These are phyloP conservation scores for Cordilura impudica DNA, from an alignment of 2,888 invertebrate species.

Conservation along the genomic window DNA sequence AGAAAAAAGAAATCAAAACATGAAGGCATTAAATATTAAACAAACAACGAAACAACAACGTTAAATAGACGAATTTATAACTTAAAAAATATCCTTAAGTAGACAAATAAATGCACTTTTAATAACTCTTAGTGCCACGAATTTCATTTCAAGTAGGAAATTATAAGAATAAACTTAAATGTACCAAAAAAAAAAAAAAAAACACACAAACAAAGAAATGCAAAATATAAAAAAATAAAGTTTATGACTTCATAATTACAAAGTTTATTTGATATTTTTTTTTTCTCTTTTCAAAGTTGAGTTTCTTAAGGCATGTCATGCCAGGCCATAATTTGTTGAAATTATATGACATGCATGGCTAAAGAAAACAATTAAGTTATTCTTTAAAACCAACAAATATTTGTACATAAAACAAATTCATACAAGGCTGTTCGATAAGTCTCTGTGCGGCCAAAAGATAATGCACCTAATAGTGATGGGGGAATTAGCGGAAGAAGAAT, in stretches of 20 bases:
- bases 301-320: constrained; percentile 38
- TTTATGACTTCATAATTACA: constrained; percentile 39
- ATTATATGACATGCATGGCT: constrained; percentile 9
- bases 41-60: not conserved
- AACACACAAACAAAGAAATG: not conserved
- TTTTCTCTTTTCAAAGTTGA: constrained; percentile 1
- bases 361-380: constrained; percentile 8
- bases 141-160: constrained; percentile 18
- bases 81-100: constrained; percentile 18
- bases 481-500: too few species aligned
- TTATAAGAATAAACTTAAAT: constrained; percentile 13
- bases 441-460: too few species aligned
- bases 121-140: constrained; percentile 10
- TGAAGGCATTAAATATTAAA: constrained; percentile 31
- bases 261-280: not conserved
- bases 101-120: constrained; percentile 37
- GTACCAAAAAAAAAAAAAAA: not conserved
- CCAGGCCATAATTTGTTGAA: constrained; percentile 32
- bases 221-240: constrained; percentile 8
- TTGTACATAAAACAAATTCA: not conserved
- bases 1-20: constrained; percentile 48
- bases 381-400: not conserved
- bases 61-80: not conserved
- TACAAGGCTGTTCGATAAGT: not conserved
- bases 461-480: too few species aligned